Conservation (phyloP, 1,140 invertebrate genomes). For the Portunus trituberculatus region DNA sequence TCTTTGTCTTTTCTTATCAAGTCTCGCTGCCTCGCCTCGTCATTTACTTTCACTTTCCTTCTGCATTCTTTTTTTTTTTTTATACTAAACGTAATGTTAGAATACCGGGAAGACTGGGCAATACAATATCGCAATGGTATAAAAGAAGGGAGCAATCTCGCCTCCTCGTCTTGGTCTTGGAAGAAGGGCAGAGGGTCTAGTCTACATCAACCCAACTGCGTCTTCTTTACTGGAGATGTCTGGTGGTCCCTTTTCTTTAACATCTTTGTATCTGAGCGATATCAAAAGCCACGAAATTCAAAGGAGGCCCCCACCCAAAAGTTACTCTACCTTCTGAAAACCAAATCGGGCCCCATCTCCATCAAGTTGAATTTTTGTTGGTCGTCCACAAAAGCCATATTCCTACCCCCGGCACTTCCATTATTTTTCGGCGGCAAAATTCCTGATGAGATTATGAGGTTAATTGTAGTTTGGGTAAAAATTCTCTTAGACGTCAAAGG, state of each 20-base stretch:
- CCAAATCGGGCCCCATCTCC: constrained; percentile 71
- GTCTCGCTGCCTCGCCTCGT: background rate
- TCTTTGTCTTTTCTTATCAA: background rate
- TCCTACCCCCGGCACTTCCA: constrained; percentile 67
- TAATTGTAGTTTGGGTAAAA: constrained; percentile 73
- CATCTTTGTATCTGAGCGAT: constrained; percentile 49
- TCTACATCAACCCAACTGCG: constrained; percentile 46
- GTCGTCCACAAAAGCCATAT: constrained; percentile 63
- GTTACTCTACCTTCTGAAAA: constrained; percentile 67
- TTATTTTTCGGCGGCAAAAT: constrained; percentile 74
- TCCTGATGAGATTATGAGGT: constrained; percentile 75
- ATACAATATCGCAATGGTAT: constrained; percentile 10
- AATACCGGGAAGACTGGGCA: background rate
- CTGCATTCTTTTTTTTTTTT: too few species aligned
- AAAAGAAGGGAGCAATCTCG: background rate
- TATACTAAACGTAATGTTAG: background rate
- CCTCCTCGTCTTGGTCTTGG: background rate
- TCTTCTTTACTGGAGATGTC: constrained; percentile 57
- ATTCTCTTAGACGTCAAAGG: constrained; percentile 69
- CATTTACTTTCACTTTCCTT: background rate
- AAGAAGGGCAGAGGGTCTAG: background rate
- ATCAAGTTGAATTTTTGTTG: constrained; percentile 59
- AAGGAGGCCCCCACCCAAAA: constrained; percentile 54
- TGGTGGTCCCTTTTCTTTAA: background rate
- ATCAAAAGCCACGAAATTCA: constrained; percentile 47